Evolutionary conservation across 2,797 vertebrate genomes (phyloP).

Genomic region (Rhincodon typus): DNA sequence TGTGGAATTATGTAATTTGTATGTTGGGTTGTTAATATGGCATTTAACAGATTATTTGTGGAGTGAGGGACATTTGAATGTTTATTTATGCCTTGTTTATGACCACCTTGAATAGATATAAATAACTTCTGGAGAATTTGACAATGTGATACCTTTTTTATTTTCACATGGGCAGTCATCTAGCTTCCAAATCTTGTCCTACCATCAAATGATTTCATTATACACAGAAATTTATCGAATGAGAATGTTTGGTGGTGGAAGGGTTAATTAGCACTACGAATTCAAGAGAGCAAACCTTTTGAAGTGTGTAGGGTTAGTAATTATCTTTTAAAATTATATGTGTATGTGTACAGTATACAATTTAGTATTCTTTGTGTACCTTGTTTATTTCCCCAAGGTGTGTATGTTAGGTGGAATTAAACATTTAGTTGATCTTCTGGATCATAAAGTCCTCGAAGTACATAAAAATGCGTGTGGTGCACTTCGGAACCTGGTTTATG

Average conservation of each 20-base stretch:
- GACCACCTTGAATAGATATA: background rate
- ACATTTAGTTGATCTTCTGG: conserved; percentile 88
- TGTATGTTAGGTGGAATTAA: conserved; percentile 87
- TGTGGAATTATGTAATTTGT: background rate
- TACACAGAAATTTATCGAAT: background rate
- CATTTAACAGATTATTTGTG: background rate
- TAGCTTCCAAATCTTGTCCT: background rate
- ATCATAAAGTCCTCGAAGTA: conserved; percentile 88
- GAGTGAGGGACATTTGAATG: background rate
- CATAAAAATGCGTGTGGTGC: conserved; percentile 92
- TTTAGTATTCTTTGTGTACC: background rate
- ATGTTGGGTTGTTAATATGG: background rate
- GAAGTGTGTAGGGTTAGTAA: background rate
- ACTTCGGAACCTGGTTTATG: conserved; percentile 88
- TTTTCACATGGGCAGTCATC: background rate
- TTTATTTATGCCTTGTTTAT: background rate
- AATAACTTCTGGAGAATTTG: background rate
- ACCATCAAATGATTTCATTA: background rate
- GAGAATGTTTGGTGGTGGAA: background rate
- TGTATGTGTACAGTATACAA: background rate
- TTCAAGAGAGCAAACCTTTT: background rate
- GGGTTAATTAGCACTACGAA: background rate
- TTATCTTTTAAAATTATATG: background rate
- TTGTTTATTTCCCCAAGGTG: conserved; percentile 60
- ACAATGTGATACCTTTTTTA: background rate